Percentiles rank a stretch among this genome's conserved stretches.
Evolutionary conservation across 2,113 vertebrate genomes (phyloP).

Genomic region (Gallinago media): DNA sequence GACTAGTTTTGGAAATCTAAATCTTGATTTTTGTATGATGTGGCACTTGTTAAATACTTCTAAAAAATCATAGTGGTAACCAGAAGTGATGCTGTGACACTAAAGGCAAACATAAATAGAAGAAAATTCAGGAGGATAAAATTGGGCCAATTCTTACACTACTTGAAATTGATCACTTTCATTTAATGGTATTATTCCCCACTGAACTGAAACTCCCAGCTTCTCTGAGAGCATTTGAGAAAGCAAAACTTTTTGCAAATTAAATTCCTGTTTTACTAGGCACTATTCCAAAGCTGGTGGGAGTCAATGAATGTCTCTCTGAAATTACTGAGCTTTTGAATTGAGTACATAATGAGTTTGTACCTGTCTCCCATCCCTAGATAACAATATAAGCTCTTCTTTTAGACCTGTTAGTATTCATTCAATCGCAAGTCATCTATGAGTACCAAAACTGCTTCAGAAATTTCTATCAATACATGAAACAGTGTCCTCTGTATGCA

Average conservation of each 20-base stretch:
- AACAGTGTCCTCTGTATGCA: background rate
- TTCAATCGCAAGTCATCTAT: background rate
- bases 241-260: background rate
- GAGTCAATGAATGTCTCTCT: background rate
- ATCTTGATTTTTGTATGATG: background rate
- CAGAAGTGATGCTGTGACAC: background rate
- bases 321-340: background rate
- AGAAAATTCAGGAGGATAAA: background rate
- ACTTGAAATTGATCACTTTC: background rate
- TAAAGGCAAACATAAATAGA: background rate
- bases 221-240: background rate
- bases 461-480: background rate
- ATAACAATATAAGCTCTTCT: background rate
- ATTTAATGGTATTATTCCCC: background rate
- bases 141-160: background rate
- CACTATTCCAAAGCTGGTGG: background rate
- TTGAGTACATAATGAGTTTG: background rate
- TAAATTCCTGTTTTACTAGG: background rate
- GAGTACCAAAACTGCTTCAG: fast-evolving
- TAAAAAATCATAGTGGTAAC: fast-evolving
- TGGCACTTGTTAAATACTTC: background rate
- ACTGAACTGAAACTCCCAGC: background rate
- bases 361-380: background rate
- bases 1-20: background rate
- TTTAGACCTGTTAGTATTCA: background rate